Percentiles rank a stretch among this genome's conserved stretches.
phyloP scores from a whole-genome alignment of 2,113 vertebrate genomes.

The Gracilinanus agilis region DNA sequence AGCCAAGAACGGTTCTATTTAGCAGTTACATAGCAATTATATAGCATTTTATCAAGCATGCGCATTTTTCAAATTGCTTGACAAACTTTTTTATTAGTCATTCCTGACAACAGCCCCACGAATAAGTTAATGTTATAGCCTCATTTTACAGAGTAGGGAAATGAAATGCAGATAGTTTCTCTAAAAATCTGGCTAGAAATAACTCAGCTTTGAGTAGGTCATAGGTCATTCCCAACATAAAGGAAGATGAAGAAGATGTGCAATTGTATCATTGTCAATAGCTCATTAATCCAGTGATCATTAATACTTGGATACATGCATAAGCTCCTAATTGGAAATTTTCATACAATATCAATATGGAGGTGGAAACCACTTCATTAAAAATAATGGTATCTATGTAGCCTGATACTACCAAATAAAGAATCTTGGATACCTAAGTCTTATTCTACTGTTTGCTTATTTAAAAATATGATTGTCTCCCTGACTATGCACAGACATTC shows the following conservation, averaged over 20 bases:
- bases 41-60: neutral
- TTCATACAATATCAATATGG: neutral
- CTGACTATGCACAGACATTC: neutral
- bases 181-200: neutral
- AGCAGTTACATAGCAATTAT: neutral
- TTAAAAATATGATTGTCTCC: neutral
- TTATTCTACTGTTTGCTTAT: neutral
- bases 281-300: neutral
- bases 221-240: neutral
- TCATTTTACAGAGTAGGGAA: neutral
- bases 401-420: neutral
- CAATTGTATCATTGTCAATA: neutral
- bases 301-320: neutral
- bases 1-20: conserved; percentile 23
- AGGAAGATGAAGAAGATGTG: neutral
- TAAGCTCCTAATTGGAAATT: neutral
- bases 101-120: neutral
- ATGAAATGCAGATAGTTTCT: neutral
- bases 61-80: conserved; percentile 7
- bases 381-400: neutral
- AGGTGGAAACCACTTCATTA: neutral
- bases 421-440: neutral
- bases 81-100: conserved; percentile 23
- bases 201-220: conserved; percentile 16
- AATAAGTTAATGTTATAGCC: conserved; percentile 16